phyloP scores from a whole-genome alignment of 2,113 vertebrate genomes.

The Psettodes erumei region DNA sequence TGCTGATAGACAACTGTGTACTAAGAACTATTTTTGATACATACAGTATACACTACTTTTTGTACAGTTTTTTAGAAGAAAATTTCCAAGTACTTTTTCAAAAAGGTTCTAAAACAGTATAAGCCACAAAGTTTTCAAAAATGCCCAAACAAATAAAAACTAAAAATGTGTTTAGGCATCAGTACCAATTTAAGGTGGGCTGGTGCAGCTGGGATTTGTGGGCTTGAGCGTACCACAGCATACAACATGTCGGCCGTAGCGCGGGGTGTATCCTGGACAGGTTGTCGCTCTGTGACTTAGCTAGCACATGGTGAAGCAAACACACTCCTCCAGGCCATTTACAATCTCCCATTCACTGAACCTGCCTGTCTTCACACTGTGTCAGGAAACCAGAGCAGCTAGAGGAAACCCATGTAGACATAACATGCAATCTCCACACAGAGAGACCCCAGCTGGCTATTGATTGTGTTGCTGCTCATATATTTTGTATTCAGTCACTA shows the following conservation, averaged over 20 bases:
- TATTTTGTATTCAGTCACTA: too few relatives aligned
- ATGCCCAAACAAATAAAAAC: too few relatives aligned
- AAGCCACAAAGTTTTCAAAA: too few relatives aligned
- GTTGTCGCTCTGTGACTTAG: neutral
- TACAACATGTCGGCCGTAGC: neutral
- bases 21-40: too few relatives aligned
- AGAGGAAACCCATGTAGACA: slow-evolving; percentile 18
- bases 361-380: neutral
- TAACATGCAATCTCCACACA: neutral
- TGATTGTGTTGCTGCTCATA: too few relatives aligned
- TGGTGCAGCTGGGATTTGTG: neutral
- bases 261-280: neutral
- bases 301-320: neutral
- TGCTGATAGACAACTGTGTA: neutral
- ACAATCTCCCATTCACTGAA: neutral
- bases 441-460: slow-evolving; percentile 8
- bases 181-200: too few relatives aligned
- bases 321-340: neutral
- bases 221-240: neutral
- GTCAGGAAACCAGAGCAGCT: slow-evolving; percentile 8
- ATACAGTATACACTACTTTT: too few relatives aligned
- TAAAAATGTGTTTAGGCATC: too few relatives aligned
- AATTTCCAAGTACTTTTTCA: too few relatives aligned
- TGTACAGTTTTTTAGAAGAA: too few relatives aligned
- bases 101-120: too few relatives aligned